These are phyloP conservation scores for Hestina assimilis DNA, from an alignment of 1,140 invertebrate genomes.

Conservation along the genomic window DNA sequence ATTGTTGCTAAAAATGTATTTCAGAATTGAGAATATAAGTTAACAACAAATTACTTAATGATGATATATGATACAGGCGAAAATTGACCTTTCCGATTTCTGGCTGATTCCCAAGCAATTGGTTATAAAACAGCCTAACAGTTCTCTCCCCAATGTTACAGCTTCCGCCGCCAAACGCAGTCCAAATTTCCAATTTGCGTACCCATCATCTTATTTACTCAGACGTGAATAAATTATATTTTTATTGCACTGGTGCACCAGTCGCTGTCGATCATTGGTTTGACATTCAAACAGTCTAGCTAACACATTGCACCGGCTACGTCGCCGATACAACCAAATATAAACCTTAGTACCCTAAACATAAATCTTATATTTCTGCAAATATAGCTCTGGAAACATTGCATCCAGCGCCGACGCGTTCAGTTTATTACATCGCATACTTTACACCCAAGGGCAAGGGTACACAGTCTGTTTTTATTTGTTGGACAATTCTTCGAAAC, in stretches of 20 bases:
- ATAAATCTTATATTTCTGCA: slow-evolving; percentile 28
- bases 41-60: slow-evolving; percentile 1
- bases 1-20: too few species aligned
- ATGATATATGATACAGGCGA: slow-evolving; percentile 21
- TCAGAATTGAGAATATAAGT: too few species aligned
- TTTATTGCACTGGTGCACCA: slow-evolving; percentile 68
- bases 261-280: slow-evolving; percentile 73
- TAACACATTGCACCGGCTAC: slow-evolving; percentile 61
- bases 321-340: slow-evolving; percentile 23
- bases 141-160: slow-evolving; percentile 30
- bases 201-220: slow-evolving; percentile 69
- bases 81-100: slow-evolving; percentile 24
- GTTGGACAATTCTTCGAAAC: slow-evolving; percentile 55
- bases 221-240: slow-evolving; percentile 75
- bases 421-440: slow-evolving; percentile 66
- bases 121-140: slow-evolving; percentile 22
- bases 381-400: slow-evolving; percentile 30
- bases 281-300: slow-evolving; percentile 77
- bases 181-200: slow-evolving; percentile 60
- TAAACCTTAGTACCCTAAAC: slow-evolving; percentile 22
- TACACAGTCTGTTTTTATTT: slow-evolving; percentile 61
- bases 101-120: slow-evolving; percentile 32
- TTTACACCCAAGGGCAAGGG: slow-evolving; percentile 70
- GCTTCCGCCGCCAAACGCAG: slow-evolving; percentile 40
- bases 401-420: slow-evolving; percentile 55